Percentiles rank a stretch among this genome's conserved stretches.
phyloP scores from a whole-genome alignment of 2,113 vertebrate genomes.

The Danio rerio region DNA sequence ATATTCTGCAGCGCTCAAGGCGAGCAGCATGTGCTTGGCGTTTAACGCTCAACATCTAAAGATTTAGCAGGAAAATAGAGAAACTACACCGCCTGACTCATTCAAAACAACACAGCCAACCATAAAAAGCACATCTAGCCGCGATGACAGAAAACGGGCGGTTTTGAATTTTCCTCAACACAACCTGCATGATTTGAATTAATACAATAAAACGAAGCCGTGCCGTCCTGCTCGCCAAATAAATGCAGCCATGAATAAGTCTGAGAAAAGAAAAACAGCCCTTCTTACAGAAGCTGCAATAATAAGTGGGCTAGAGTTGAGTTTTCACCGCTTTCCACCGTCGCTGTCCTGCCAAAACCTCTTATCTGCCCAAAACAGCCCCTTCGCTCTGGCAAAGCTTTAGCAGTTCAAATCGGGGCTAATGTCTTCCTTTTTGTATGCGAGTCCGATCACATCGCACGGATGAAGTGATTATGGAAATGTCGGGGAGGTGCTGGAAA shows the following conservation, averaged over 20 bases:
- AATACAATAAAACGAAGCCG: slow-evolving; percentile 24
- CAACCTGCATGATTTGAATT: background rate
- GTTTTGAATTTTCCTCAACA: slow-evolving; percentile 20
- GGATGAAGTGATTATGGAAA: slow-evolving; percentile 72
- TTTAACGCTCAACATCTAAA: slow-evolving; percentile 18
- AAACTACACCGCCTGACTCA: slow-evolving; percentile 11
- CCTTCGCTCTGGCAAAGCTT: slow-evolving; percentile 64
- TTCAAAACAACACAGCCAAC: slow-evolving; percentile 12
- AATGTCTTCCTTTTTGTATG: slow-evolving; percentile 66
- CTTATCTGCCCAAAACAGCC: slow-evolving; percentile 67
- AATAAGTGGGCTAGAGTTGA: slow-evolving; percentile 56
- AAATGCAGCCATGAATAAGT: slow-evolving; percentile 2
- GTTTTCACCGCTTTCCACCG: slow-evolving; percentile 38
- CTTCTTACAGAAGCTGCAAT: slow-evolving; percentile 56
- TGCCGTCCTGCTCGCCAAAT: background rate
- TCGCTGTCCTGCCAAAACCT: slow-evolving; percentile 53
- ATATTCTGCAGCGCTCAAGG: slow-evolving; percentile 21
- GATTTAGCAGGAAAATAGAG: slow-evolving; percentile 20
- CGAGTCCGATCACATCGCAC: slow-evolving; percentile 65
- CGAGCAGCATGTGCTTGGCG: slow-evolving; percentile 5
- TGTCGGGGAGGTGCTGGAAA: slow-evolving; percentile 61
- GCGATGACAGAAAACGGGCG: background rate
- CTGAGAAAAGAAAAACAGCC: slow-evolving; percentile 24
- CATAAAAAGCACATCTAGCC: background rate
- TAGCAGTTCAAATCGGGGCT: slow-evolving; percentile 65